A percentile compares a stretch with the other conserved stretches of the same genome.
These are phyloP conservation scores for Amphiura filiformis DNA, from an alignment of 35 echinoderm and acorn worm species.

Conservation along the genomic window DNA sequence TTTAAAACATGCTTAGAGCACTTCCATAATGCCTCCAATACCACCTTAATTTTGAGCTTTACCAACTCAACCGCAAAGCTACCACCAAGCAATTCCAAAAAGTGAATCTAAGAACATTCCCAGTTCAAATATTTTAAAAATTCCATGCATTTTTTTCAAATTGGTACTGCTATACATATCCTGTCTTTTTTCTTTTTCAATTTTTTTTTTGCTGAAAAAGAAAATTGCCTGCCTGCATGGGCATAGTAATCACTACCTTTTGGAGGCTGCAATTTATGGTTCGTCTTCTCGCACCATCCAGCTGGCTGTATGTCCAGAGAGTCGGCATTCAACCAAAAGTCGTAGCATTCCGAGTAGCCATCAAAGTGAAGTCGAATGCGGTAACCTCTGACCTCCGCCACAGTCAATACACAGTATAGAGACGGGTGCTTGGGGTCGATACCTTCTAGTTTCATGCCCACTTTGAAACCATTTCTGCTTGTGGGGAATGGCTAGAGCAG, in stretches of 20 bases:
- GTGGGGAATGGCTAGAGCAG: constrained; percentile 71
- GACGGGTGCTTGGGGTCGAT: constrained; percentile 99
- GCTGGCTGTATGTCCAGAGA: constrained; percentile 83
- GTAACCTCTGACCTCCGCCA: constrained; percentile 72
- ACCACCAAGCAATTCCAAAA: too few relatives aligned
- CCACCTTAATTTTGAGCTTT: too few relatives aligned
- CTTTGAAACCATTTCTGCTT: constrained; percentile 79
- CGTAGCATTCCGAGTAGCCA: constrained; percentile 96
- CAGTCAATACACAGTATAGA: constrained; percentile 87
- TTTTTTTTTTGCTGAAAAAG: too few relatives aligned
- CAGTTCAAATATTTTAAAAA: too few relatives aligned
- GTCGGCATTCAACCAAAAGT: constrained; percentile 96
- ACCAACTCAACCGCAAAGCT: too few relatives aligned
- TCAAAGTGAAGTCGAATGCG: constrained; percentile 91
- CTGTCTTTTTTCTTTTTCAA: too few relatives aligned
- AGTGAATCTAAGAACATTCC: too few relatives aligned
- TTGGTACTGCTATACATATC: too few relatives aligned
- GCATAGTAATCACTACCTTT: constrained; percentile 85
- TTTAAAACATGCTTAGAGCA: too few relatives aligned
- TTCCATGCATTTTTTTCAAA: too few relatives aligned
- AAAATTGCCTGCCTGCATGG: too few relatives aligned
- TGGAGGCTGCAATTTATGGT: constrained; percentile 78
- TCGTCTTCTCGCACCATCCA: constrained; percentile 91
- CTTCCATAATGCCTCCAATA: too few relatives aligned
- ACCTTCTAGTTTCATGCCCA: constrained; percentile 93